Base-by-base conservation (phyloP, 2,113 vertebrate genomes). In the Theristicus caerulescens region DNA sequence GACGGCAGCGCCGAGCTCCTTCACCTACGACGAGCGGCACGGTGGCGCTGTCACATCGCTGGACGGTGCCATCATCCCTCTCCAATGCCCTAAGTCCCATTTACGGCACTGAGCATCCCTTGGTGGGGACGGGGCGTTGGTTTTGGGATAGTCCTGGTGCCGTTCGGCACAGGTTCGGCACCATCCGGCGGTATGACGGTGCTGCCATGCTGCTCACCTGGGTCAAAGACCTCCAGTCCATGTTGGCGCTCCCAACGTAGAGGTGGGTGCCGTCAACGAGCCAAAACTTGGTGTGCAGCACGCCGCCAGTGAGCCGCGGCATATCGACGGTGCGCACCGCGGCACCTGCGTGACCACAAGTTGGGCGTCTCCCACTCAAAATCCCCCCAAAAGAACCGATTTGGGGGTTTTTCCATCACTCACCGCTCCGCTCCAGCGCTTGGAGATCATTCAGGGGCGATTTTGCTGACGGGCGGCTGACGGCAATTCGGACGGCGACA, bases 271-370 rank as follows among this genome's bases (percentile, higher is more conserved):
- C 98, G 62, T 99, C 99, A 4, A 99, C 98, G 3, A 99, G 97
- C 99, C 99, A 99, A 96, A 99, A 99, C 91, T 99, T 99, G 70
- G 99, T 99, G 97, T 99, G 99, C 40, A 99, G 98, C 19, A 99
- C 98, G 0, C 99, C 99, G 0, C 97, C 72, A 5, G 99, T 99
- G 92, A 99, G 98, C 44, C 95, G 86, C 7, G 61, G 98, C 98
- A 99, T 98, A 80, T 99, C 98, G 7, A 99, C 98, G 2, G 93
- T 80, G 76, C 98, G 98, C 76, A 99, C 98, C 36, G 97, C 91
- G 7, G 98, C 99, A 54, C 99, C 99, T 99, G 83, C 5, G 2
- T 6, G 6, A 25, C 25, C 14, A 6, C 17, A 4, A 11, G 29
- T 9, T 4, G 15, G 38, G 32, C 1, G 7, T 27, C n/a, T 18